Evolutionary conservation across 2,888 invertebrate species (phyloP), one percentile per base, ranked within the genome.

Genomic region (Luperina nickerlii): DNA sequence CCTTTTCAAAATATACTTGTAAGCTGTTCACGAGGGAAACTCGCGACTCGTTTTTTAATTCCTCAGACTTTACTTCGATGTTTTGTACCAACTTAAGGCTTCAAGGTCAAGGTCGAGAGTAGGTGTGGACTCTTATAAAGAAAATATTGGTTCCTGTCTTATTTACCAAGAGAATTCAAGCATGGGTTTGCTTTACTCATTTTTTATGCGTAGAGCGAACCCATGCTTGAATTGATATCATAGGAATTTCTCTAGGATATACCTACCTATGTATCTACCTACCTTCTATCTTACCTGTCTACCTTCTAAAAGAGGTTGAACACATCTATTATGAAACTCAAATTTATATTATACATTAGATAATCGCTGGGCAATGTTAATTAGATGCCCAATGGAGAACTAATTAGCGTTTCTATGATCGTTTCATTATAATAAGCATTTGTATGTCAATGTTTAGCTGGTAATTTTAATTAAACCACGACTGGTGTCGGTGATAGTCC

Each of bases 401-500:
- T 74, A 38, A 54, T 32, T 51, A 66, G 11, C 45, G 38, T 79
- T 66, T 54, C 15, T 60, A 51, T 24, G 7, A 48, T n/a, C 18
- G 48, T 81, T 71, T 18, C 20, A 81, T 63, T 75, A 54, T 15
- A 27, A 48, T 51, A 57, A 2, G 11, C 74, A 0, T 48, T 32
- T 48, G 24, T 42, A 66, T 66, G 51, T 32, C 51, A 79, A 63
- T 65, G 57, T 72, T 32, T 80, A 57, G 70, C n/a, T 15, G 32
- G 11, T 76, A 76, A 82, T 89, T 81, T 77, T 79, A 84, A 86
- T 81, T 80, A 66, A 86, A 82, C 80, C 42, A 65, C 76, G 45
- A 27, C 81, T 86, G 89, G 69, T 78, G 76, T 68, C 48, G 32
- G 42, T 69, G 89, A 88, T 89, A 89, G 62, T 74, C 68, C 27